Percentiles rank a stretch among this genome's conserved stretches.
phyloP scores from a whole-genome alignment of 2,888 invertebrate species.

The Agonopterix arenella region DNA sequence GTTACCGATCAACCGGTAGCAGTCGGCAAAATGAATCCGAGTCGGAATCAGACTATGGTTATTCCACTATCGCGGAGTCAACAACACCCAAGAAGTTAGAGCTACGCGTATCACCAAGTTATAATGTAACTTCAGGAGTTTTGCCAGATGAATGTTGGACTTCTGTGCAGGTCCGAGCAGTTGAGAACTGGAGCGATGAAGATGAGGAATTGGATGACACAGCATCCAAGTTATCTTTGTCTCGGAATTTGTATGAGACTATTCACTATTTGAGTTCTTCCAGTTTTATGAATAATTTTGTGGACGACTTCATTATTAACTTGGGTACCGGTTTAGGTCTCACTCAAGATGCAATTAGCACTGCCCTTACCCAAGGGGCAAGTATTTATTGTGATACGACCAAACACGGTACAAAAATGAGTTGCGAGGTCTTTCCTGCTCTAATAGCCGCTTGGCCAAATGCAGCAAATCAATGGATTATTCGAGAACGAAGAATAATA shows the following conservation, averaged over 20 bases:
- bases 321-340: constrained; percentile 78
- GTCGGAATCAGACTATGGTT: constrained; percentile 79
- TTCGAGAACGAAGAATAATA: constrained; percentile 74
- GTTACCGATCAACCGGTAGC: constrained; percentile 71
- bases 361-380: constrained; percentile 79
- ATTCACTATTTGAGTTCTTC: constrained; percentile 79
- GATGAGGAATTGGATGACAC: constrained; percentile 46
- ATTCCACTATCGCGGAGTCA: constrained; percentile 77
- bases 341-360: constrained; percentile 64
- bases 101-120: constrained; percentile 49
- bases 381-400: constrained; percentile 79
- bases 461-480: constrained; percentile 81
- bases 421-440: constrained; percentile 84
- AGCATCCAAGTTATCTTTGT: constrained; percentile 39
- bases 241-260: constrained; percentile 57
- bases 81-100: constrained; percentile 77
- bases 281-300: constrained; percentile 83
- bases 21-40: constrained; percentile 61
- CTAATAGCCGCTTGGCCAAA: constrained; percentile 84
- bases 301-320: constrained; percentile 77
- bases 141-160: constrained; percentile 74
- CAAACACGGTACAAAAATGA: constrained; percentile 54
- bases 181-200: constrained; percentile 57
- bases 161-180: constrained; percentile 51
- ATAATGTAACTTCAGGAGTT: constrained; percentile 57